Base-by-base conservation (phyloP, 2,113 vertebrate species). In the Rhombomys opimus region DNA sequence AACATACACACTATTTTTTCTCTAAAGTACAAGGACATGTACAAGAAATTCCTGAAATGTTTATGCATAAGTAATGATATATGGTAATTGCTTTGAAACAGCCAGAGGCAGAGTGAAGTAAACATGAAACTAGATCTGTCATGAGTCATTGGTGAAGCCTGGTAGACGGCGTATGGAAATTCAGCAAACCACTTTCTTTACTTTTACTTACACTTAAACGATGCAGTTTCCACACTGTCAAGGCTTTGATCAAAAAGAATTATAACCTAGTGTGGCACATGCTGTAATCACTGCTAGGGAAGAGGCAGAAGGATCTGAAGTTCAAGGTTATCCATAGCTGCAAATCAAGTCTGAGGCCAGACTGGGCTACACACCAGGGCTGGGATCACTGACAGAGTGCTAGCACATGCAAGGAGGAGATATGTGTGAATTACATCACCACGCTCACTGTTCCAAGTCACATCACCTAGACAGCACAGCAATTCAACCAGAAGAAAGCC, bases 401-500 rank as follows among this genome's bases (percentile, higher is more conserved):
- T 57, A 17, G 52, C 30, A 59, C 7, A 81, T 35, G 6, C 54
- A 59, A 52, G 35, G 30, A 5, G 35, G n/a, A 59, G n/a, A 35
- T 35, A 14, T 59, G 13, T n/a, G 52, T 38, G 18, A 32, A 30
- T 59, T 57, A 92, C 46, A 96, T 25, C 7, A 90, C 63, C 57
- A 93, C 30, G 57, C 30, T 81, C 54, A 91, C 92, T 84, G 96
- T 94, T 57, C 30, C 76, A 95, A 96, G 92, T 77, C 78, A 92
- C 84, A 86, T 77, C 32, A 38, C 65, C 72, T 57, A 93, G 50
- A 87, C 5, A 85, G 30, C 63, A 97, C 59, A 82, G 93, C 89
- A 93, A 90, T 38, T 82, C 88, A 94, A 93, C 35, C 75, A 95
- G 67, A 25, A 38, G 61, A 81, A 38, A 72, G 70, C 70, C 70